These are phyloP conservation scores for Haliclystus octoradiatus DNA, from an alignment of 30 jellyfish, hydroid and myxozoan species.

Conservation along the genomic window DNA sequence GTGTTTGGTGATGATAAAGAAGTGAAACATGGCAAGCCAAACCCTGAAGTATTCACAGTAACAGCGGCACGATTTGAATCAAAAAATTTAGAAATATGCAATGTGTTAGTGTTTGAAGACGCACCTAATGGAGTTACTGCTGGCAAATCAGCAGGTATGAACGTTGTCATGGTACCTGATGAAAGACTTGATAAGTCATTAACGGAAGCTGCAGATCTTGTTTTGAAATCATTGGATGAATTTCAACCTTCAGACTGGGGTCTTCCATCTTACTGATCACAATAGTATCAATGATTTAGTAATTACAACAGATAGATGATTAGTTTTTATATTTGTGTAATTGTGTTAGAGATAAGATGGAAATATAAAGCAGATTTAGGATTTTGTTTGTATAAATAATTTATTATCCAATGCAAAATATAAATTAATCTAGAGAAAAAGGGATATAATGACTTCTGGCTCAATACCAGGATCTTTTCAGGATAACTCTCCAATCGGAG, in stretches of 20 bases:
- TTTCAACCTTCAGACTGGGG: conserved; percentile 79
- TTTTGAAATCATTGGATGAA: conserved; percentile 42
- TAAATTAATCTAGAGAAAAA: no score
- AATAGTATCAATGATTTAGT: not conserved
- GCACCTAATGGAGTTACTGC: conserved; percentile 93
- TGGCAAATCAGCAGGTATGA: conserved; percentile 90
- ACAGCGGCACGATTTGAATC: conserved; percentile 53
- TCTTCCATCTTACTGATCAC: conserved; percentile 43
- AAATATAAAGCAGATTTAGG: no score
- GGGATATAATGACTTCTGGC: not conserved
- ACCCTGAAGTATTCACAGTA: conserved; percentile 68
- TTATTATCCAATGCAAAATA: no score
- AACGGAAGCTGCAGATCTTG: conserved; percentile 45
- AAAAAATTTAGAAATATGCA: conserved; percentile 28
- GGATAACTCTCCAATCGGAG: conserved; percentile 77
- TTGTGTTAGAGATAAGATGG: no score
- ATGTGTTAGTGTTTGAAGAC: conserved; percentile 76
- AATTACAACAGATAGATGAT: no score
- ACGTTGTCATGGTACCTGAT: conserved; percentile 83
- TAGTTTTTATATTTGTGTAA: no score
- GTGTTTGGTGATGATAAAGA: conserved; percentile 73
- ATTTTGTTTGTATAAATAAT: no score
- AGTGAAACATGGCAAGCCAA: conserved; percentile 79
- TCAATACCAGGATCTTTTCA: not conserved
- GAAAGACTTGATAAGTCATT: conserved; percentile 32